Percentiles rank a stretch among this genome's conserved stretches.
phyloP scores from a whole-genome alignment of 1,140 invertebrate genomes.

The Lucilia sericata region DNA sequence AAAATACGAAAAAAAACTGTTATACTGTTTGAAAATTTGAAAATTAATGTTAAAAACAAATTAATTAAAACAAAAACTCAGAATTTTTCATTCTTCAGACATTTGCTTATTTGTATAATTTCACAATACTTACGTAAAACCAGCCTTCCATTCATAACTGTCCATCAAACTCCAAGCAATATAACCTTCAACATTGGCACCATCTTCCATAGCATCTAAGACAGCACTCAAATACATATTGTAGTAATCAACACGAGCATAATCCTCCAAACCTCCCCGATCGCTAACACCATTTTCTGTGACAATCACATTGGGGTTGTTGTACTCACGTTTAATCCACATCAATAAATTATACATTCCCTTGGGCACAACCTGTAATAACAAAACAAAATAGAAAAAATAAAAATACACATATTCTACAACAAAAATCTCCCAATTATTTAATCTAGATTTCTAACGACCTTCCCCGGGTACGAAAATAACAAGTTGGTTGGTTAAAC shows the following conservation, averaged over 20 bases:
- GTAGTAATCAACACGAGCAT: constrained; percentile 71
- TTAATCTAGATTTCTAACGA: too few species aligned
- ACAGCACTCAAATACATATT: constrained; percentile 76
- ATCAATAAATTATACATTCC: constrained; percentile 77
- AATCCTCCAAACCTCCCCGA: constrained; percentile 69
- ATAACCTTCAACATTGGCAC: constrained; percentile 78
- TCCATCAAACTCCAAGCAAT: constrained; percentile 83
- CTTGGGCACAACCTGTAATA: constrained; percentile 73
- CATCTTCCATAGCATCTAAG: constrained; percentile 76
- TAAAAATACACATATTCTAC: too few species aligned
- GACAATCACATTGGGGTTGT: constrained; percentile 76
- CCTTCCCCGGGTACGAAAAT: too few species aligned
- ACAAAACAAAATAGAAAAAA: background rate
- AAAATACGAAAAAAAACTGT: too few species aligned
- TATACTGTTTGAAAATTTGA: too few species aligned
- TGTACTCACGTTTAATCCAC: constrained; percentile 78
- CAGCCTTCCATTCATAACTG: constrained; percentile 81
- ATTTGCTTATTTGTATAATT: background rate
- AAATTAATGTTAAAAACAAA: too few species aligned
- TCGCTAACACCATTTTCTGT: constrained; percentile 79
- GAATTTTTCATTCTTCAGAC: too few species aligned
- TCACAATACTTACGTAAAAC: constrained; percentile 70
- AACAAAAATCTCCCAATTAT: too few species aligned
- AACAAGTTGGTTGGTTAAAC: too few species aligned
- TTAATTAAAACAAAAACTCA: too few species aligned